Conservation (phyloP, 2,797 vertebrate genomes). For the Eulemur mongoz region DNA sequence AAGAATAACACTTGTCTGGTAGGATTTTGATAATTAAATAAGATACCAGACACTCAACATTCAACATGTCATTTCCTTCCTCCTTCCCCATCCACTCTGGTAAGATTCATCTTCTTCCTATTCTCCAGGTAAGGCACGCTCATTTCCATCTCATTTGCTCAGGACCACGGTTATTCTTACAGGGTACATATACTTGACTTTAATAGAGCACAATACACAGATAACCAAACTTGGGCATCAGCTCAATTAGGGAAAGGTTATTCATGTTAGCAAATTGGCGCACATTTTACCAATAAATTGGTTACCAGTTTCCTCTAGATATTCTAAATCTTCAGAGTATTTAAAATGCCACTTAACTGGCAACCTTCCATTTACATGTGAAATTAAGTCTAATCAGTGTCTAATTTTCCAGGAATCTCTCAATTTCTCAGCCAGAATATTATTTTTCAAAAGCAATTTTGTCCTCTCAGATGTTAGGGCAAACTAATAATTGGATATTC, state of each 20-base stretch:
- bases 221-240: not conserved
- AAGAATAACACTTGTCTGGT: not conserved
- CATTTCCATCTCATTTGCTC: not conserved
- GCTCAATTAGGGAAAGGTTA: not conserved
- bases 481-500: not conserved
- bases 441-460: slow-evolving; percentile 33
- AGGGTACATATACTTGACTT: not conserved
- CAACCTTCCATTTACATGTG: not conserved
- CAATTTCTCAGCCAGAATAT: slow-evolving; percentile 9
- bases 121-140: not conserved
- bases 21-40: not conserved
- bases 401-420: not conserved
- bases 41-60: not conserved
- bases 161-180: not conserved
- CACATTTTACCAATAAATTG: not conserved
- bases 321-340: not conserved
- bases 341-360: not conserved
- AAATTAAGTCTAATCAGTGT: not conserved
- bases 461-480: not conserved
- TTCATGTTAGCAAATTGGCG: not conserved
- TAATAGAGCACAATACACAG: not conserved
- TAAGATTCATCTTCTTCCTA: not conserved
- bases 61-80: not conserved
- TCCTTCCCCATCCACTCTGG: not conserved
- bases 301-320: not conserved